These are phyloP conservation scores for Synchiropus splendidus DNA, from an alignment of 2,113 vertebrate genomes.

Conservation along the genomic window DNA sequence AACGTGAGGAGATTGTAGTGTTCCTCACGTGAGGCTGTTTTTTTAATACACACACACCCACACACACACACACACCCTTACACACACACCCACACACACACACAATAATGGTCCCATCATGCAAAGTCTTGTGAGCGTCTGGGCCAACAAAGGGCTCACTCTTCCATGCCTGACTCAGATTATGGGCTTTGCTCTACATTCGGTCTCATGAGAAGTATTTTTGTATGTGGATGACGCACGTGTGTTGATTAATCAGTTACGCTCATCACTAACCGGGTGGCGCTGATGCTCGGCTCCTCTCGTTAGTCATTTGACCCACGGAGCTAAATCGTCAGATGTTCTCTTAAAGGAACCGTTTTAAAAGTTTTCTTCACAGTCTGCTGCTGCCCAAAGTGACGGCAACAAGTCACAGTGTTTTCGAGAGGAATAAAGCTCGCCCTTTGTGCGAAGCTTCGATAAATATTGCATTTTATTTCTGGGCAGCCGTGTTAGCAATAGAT, in stretches of 20 bases:
- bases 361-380: neutral
- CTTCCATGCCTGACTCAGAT: slow-evolving; percentile 28
- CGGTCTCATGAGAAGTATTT: slow-evolving; percentile 18
- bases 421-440: no score
- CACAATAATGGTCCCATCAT: slow-evolving; percentile 21
- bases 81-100: slow-evolving; percentile 10
- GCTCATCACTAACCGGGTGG: slow-evolving; percentile 6
- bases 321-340: neutral
- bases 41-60: slow-evolving; percentile 19
- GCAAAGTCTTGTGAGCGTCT: slow-evolving; percentile 17
- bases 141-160: slow-evolving; percentile 38
- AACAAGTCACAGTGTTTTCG: neutral
- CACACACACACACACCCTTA: slow-evolving; percentile 11
- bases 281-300: slow-evolving; percentile 2
- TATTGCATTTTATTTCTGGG: no score
- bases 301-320: slow-evolving; percentile 13
- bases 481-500: no score
- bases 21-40: slow-evolving; percentile 23
- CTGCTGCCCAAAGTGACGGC: no score
- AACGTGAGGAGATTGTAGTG: slow-evolving; percentile 26
- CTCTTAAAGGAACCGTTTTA: neutral
- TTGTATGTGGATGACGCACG: neutral
- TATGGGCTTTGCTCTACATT: slow-evolving; percentile 29
- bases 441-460: no score
- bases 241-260: slow-evolving; percentile 16